Conservation (phyloP, 2,113 vertebrate genomes). For the Lontra canadensis region DNA sequence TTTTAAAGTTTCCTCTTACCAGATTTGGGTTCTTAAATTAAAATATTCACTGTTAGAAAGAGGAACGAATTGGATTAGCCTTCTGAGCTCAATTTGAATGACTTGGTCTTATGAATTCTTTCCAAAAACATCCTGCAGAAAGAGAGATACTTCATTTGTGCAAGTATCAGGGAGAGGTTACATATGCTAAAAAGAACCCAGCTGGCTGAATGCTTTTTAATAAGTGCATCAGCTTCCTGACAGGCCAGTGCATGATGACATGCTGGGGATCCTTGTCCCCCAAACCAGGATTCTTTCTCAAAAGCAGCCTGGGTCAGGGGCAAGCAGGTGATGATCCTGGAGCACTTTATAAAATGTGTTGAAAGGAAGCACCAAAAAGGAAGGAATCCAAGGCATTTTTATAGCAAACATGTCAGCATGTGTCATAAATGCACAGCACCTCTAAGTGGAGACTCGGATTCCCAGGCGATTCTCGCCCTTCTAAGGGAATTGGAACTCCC, state of each 20-base stretch:
- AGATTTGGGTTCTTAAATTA: constrained; percentile 71
- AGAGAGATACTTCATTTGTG: constrained; percentile 36
- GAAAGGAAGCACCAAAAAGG: constrained; percentile 2
- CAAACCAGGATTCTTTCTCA: background rate
- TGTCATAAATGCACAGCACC: constrained; percentile 13
- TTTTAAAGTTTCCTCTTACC: constrained; percentile 78
- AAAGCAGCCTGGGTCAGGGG: background rate
- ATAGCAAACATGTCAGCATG: constrained; percentile 35
- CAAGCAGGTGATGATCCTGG: background rate
- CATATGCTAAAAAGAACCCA: constrained; percentile 4
- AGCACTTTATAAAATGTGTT: constrained; percentile 60
- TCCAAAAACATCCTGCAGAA: constrained; percentile 55
- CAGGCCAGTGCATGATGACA: background rate
- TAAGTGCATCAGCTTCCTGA: constrained; percentile 26
- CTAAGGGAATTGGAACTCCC: constrained; percentile 37
- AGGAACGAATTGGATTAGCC: constrained; percentile 36
- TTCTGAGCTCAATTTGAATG: constrained; percentile 59
- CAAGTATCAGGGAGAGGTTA: background rate
- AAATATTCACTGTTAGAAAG: constrained; percentile 42
- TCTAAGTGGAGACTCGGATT: background rate
- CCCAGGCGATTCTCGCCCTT: background rate
- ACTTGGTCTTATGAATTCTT: constrained; percentile 54
- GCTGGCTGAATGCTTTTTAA: constrained; percentile 40
- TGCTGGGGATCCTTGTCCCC: background rate
- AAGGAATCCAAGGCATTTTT: constrained; percentile 49